These are phyloP conservation scores for Drosophila pectinifera DNA, from an alignment of 1,140 invertebrate species.

Conservation along the genomic window DNA sequence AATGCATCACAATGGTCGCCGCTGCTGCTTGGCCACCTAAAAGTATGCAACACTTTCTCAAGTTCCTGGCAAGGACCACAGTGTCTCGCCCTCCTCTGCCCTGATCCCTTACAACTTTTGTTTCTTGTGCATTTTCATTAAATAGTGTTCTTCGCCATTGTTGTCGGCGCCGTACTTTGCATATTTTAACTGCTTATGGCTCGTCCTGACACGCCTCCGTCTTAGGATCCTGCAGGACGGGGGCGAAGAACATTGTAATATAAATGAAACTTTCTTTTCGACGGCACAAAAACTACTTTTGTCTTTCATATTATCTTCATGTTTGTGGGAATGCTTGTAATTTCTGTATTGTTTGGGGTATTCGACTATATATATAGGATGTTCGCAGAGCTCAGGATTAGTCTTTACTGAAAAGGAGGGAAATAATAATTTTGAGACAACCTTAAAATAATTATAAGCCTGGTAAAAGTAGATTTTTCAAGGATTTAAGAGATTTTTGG, in stretches of 20 bases:
- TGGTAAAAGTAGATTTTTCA: too few relatives aligned
- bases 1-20: conserved; percentile 42
- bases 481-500: too few relatives aligned
- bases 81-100: conserved; percentile 3
- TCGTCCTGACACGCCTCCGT: conserved; percentile 29
- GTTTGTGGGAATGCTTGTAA: conserved; percentile 54
- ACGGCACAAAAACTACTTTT: conserved; percentile 62
- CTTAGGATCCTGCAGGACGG: background rate
- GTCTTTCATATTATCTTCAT: conserved; percentile 59
- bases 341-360: conserved; percentile 53
- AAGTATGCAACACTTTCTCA: conserved; percentile 79
- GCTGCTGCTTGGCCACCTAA: conserved; percentile 44
- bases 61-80: conserved; percentile 23
- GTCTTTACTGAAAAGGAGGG: background rate
- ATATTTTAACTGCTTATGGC: conserved; percentile 69
- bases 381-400: background rate
- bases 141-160: conserved; percentile 63
- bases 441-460: too few relatives aligned
- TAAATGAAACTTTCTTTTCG: conserved; percentile 62
- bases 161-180: conserved; percentile 60
- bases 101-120: conserved; percentile 52
- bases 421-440: background rate
- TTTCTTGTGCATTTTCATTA: conserved; percentile 71
- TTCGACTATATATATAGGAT: background rate
- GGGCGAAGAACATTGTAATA: conserved; percentile 65